Percentiles rank a stretch among this genome's conserved stretches.
phyloP scores from a whole-genome alignment of 1,140 invertebrate species.

The Cotesia chilonis region DNA sequence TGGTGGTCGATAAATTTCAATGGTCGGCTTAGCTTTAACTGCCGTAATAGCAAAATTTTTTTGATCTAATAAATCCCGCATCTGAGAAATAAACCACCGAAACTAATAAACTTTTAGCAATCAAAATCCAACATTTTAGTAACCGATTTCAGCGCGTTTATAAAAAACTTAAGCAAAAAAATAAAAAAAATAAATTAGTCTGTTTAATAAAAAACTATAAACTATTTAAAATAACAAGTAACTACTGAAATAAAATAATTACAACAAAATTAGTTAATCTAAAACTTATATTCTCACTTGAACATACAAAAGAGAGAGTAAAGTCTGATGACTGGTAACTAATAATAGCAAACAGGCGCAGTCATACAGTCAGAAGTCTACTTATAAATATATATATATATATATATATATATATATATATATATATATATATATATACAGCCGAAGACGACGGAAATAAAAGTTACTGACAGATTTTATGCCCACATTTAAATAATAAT shows the following conservation, averaged over 20 bases:
- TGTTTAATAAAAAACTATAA: not conserved
- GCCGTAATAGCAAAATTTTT: slow-evolving; percentile 55
- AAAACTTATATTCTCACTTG: slow-evolving; percentile 31
- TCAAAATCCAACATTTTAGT: slow-evolving; percentile 11
- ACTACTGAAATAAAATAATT: not conserved
- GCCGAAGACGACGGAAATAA: slow-evolving; percentile 19
- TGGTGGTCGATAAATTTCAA: slow-evolving; percentile 88
- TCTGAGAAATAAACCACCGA: slow-evolving; percentile 49
- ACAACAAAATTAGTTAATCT: slow-evolving; percentile 21
- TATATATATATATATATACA: slow-evolving; percentile 13
- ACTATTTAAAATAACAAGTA: not conserved
- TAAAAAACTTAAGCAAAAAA: slow-evolving; percentile 10
- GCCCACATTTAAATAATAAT: too few relatives aligned
- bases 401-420: slow-evolving; percentile 16
- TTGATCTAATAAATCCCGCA: slow-evolving; percentile 63
- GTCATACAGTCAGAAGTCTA: not conserved
- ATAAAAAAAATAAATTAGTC: not conserved
- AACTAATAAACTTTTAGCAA: slow-evolving; percentile 2
- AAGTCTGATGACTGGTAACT: slow-evolving; percentile 59
- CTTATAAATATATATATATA: slow-evolving; percentile 6
- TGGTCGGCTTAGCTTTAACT: slow-evolving; percentile 74
- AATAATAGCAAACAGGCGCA: slow-evolving; percentile 54
- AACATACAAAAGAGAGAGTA: slow-evolving; percentile 39
- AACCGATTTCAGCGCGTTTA: not conserved
- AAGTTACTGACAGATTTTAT: slow-evolving; percentile 5